Base-by-base conservation (phyloP, 2,797 vertebrate genomes). In the Poecile montanus region DNA sequence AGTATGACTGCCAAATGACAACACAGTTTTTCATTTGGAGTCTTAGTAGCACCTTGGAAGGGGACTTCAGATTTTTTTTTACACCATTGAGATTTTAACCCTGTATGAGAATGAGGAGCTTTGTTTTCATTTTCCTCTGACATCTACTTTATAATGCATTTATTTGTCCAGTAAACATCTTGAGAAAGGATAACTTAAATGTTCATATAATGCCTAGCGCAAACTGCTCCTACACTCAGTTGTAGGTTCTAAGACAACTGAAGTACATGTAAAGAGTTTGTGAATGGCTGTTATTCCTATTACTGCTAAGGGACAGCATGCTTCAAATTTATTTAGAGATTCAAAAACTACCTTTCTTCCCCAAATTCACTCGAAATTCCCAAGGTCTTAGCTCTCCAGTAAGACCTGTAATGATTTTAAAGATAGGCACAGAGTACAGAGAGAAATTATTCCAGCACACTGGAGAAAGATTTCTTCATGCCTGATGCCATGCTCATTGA, bases 11-110 rank as follows among this genome's bases (percentile, higher is more conserved):
- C 5, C 30, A 83, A 76, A 36, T 68, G 4, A 67, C 79, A 79
- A 18, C 7, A 48, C 16, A 16, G 0, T 29, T 60, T 81, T 81
- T 63, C 23, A 25, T 70, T 9, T 61, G 36, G 10, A 48, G 4
- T 66, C 34, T 74, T 58, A 71, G 26, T 19, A 67, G 5, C 4
- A 8, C 12, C 38, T 53, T 81, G 29, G 6, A 78, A 84, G 7
- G 4, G 3, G 4, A 15, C 4, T 58, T 70, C 5, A 20, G 1
- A 0, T 1, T 15, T 44, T 73, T 80, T 76, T 74, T 61, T 7
- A 23, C 3, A 18, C 22, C 3, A 15, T 4, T 56, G 29, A 63
- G 63, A 61, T 47, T n/a, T 61, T 61, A 53, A 63, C 0, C 6
- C 11, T 60, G 9, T 44, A n/a, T 1, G 4, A 85, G 44, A 85